A percentile compares a stretch with the other conserved stretches of the same genome.
Evolutionary conservation across 2,113 vertebrate species (phyloP).

Genomic region (Pteronura brasiliensis): DNA sequence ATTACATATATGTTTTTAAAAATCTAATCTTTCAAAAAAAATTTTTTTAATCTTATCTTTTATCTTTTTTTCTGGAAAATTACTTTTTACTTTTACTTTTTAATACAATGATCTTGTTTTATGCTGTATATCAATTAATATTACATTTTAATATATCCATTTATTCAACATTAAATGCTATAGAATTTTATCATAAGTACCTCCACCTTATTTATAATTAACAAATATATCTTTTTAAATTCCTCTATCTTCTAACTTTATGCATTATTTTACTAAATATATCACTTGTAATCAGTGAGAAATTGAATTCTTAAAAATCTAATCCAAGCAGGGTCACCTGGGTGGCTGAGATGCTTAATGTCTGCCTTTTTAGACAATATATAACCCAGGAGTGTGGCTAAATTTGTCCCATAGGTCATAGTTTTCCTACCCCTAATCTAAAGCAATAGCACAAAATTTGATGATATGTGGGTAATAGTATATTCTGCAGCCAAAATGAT

Average conservation of each 20-base stretch:
- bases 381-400: accelerated
- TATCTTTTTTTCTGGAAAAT: neutral
- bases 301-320: neutral
- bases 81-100: neutral
- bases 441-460: neutral
- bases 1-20: neutral
- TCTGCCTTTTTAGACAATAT: accelerated
- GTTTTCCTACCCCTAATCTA: neutral
- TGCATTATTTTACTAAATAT: neutral
- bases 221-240: neutral
- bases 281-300: neutral
- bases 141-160: neutral
- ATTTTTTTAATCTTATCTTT: neutral
- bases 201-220: neutral
- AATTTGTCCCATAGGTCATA: accelerated
- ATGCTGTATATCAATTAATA: neutral
- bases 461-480: accelerated
- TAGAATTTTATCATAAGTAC: neutral
- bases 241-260: neutral
- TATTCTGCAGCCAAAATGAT: neutral
- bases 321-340: neutral
- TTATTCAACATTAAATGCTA: neutral
- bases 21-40: neutral
- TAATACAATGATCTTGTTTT: neutral
- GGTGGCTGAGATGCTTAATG: neutral